These are phyloP conservation scores for Anguilla anguilla DNA, from an alignment of 2,797 vertebrate genomes.

Conservation along the genomic window DNA sequence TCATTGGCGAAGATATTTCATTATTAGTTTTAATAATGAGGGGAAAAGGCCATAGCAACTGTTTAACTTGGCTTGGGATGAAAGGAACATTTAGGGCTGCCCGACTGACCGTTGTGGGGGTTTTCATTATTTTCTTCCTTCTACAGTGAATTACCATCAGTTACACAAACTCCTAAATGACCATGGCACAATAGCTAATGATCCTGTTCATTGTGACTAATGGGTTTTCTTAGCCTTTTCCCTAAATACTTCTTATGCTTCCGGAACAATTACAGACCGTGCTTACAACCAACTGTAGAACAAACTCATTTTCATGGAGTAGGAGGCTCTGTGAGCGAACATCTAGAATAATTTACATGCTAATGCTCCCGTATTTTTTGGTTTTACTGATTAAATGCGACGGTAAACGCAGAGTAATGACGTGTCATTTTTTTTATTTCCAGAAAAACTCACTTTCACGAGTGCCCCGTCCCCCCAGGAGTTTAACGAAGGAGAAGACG, in stretches of 20 bases:
- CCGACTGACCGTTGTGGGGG: background rate
- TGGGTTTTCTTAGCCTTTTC: conserved; percentile 62
- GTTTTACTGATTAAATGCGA: background rate
- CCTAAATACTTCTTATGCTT: conserved; percentile 53
- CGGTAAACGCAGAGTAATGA: background rate
- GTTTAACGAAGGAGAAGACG: conserved; percentile 90
- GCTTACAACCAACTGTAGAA: background rate
- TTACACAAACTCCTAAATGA: conserved; percentile 69
- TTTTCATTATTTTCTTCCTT: background rate
- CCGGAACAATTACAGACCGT: conserved; percentile 49
- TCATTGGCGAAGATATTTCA: background rate
- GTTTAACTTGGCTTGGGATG: background rate
- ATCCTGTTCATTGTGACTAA: conserved; percentile 71
- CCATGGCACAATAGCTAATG: conserved; percentile 71
- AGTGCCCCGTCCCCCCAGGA: conserved; percentile 94
- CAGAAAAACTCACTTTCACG: conserved; percentile 96
- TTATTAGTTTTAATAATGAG: conserved; percentile 2
- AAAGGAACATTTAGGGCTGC: background rate
- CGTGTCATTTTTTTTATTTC: conserved; percentile 24
- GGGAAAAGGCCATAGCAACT: background rate
- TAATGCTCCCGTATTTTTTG: background rate
- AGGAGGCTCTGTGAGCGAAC: background rate
- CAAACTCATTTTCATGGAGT: background rate
- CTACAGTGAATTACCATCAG: conserved; percentile 65
- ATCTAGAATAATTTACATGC: background rate